Evolutionary conservation across 64 coral and sea anemone species (phyloP), one percentile per base, ranked within the genome.

Genomic region (Montipora efflorescens): DNA sequence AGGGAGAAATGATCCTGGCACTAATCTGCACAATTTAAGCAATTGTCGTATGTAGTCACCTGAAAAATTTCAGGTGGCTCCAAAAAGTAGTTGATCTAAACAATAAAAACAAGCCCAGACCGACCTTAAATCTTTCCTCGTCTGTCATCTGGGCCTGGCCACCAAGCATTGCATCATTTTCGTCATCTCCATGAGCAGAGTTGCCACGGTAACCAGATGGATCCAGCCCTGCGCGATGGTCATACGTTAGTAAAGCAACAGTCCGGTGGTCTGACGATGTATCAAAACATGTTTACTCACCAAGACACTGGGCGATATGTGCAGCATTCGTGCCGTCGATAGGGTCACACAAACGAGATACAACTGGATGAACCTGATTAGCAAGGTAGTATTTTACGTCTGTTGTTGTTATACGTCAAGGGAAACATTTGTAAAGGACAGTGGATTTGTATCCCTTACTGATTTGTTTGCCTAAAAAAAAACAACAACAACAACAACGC

Each of bases 101-200:
- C 36, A 36, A 36, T 46, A 58, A 14, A 48, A 3, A 48, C 43
- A 15, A 87, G 48, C 0, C 3, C 36, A 36, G 14, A 9, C 69
- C 53, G 7, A 99, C 98, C 98, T 99, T 99, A 75, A 99, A 99
- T 59, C 98, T 95, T 78, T 99, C 98, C 16, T 99, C 98, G 21
- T 99, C 98, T 7, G 92, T 99, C 95, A 99, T 96, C 59, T 94
- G 95, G 20, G 92, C 81, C 67, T 94, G 94, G 79, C 97, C 94
- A 25, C 98, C 98, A 61, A 99, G 92, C 25, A 99, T 77, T n/a
- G 95, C 95, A 67, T 99, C 95, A 71, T 80, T 71, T 49, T 99
- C 98, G 53, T 99, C 95, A 67, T 96, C 62, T 81, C 92, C 95
- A n/a, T 72, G 74, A 84, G 84, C 47, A 1, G 92, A 70, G 6